Conservation (phyloP, 2,797 vertebrate species). For the Anisognathus igniventris region DNA sequence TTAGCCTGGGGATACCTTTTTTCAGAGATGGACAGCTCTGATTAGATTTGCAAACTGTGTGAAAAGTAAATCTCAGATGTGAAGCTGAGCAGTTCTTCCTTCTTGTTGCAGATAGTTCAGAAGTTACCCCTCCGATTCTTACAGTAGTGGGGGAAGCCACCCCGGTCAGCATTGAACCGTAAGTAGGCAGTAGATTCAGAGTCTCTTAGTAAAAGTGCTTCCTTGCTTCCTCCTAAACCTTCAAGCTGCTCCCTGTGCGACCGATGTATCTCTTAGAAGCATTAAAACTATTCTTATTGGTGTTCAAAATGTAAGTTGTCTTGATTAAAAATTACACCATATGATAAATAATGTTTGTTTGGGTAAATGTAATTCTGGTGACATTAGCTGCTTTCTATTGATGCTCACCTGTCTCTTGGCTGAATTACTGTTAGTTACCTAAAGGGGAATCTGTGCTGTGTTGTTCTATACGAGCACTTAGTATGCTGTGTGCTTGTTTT, state of each 20-base stretch:
- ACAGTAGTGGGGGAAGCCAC: conserved; percentile 90
- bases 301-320: neutral
- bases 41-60: neutral
- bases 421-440: neutral
- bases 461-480: neutral
- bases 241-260: neutral
- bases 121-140: conserved; percentile 93
- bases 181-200: conserved; percentile 70
- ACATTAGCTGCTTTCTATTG: neutral
- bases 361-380: neutral
- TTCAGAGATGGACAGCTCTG: neutral
- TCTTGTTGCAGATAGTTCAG: conserved; percentile 84
- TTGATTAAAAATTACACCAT: neutral
- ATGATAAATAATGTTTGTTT: neutral
- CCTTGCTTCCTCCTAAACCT: neutral
- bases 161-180: conserved; percentile 98
- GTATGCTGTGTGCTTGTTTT: neutral
- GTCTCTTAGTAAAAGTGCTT: neutral
- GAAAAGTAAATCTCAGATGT: neutral
- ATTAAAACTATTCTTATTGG: neutral
- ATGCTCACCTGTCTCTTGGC: neutral
- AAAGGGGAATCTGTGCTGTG: neutral
- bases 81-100: neutral
- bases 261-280: neutral
- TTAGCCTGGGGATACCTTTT: neutral